Evolutionary conservation across 2,797 vertebrate species (phyloP).

Genomic region (Nothura maculosa): DNA sequence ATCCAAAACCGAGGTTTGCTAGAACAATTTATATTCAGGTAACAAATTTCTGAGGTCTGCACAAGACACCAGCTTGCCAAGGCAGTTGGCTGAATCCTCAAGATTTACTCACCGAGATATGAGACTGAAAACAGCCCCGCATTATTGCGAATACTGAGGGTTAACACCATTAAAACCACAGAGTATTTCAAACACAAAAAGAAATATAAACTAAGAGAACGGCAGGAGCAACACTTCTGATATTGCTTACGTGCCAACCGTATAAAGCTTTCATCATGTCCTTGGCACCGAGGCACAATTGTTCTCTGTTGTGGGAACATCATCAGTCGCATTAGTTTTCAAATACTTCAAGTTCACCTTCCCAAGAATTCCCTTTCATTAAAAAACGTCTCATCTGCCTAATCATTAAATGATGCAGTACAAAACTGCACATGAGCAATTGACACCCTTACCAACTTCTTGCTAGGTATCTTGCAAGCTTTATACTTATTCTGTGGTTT

Average conservation of each 20-base stretch:
- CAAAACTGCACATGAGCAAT: background rate
- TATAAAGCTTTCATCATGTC: background rate
- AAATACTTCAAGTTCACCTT: background rate
- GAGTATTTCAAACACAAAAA: background rate
- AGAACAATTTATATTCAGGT: background rate
- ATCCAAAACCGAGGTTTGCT: background rate
- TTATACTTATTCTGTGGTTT: background rate
- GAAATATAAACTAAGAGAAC: background rate
- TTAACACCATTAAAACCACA: background rate
- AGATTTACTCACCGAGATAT: background rate
- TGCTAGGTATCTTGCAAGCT: background rate
- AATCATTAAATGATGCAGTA: background rate
- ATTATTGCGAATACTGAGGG: background rate
- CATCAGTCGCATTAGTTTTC: background rate
- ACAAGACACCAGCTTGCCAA: background rate
- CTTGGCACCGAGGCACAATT: background rate
- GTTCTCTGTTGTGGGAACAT: background rate
- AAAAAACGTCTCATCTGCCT: background rate
- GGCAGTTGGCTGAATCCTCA: background rate
- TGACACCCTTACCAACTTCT: background rate
- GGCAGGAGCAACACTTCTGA: background rate
- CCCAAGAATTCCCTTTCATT: background rate
- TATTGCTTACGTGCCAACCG: accelerated
- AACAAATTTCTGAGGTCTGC: background rate
- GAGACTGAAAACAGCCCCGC: background rate